Evolutionary conservation across 2,113 vertebrate genomes (phyloP), one percentile per base, ranked within the genome.

Genomic region (Calyptommatus sinebrachiatus): DNA sequence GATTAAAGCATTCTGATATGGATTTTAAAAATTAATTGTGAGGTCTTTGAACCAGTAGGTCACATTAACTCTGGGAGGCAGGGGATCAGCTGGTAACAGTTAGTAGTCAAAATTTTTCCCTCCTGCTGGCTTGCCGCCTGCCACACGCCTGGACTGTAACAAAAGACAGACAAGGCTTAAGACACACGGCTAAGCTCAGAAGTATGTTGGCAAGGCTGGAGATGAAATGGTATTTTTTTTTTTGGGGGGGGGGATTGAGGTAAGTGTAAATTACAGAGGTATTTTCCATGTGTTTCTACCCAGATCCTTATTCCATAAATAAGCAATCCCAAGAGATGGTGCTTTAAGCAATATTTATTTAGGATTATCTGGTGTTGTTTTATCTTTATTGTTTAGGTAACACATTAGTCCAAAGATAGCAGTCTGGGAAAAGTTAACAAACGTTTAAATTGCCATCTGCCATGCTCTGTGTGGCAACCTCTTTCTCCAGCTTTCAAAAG

Each of bases 231-330:
- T 62, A 35, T 74, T 72, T 48, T 87, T 78, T 81, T 41, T 41
- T 41, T 2, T 41, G 35, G 35, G 35, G 35, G 35, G n/a, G 35
- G 35, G 35, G 35, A 4, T 41, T 85, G 88, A 91, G 83, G 80
- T 89, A 91, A 83, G 87, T 73, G 62, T 60, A 88, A 89, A 90
- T 89, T 91, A 90, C 85, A 70, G 80, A 83, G 85, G 74, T 0
- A 1, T 79, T 88, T 90, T 89, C 86, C 88, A 86, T 83, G 83
- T 88, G 82, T 88, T 86, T 89, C 88, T 87, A 87, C 84, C 89
- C 84, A 90, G 79, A 24, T 76, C 71, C 79, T 88, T 75, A 79
- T 82, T 92, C 81, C 70, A 83, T 80, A 89, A 81, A 31, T 89
- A 90, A 93, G 53, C 91, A 88, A 75, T 89, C 71, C 87, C 86